Evolutionary conservation across 2,888 invertebrate species (phyloP), one percentile per base, ranked within the genome.

Genomic region (Ochropleura plecta): DNA sequence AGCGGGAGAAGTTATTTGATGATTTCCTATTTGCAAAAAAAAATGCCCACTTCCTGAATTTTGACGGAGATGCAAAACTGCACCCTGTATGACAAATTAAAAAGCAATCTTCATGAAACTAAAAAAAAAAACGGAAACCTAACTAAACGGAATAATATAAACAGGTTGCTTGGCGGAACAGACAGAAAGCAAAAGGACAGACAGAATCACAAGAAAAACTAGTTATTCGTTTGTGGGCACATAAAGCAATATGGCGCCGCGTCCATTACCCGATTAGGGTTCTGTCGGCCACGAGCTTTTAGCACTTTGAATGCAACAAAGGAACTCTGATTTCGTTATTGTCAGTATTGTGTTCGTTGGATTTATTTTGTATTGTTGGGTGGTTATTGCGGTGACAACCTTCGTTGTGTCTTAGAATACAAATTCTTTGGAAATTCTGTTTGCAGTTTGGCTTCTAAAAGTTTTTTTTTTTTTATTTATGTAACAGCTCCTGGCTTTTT

Each of bases 251-350:
- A 73, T 74, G 67, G 66, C 59, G 66, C 70, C 57, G 79, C 78
- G 78, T 87, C 89, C 89, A 89, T 89, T 89, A 88, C 83, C 53
- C 81, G 88, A 87, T 87, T 88, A 88, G 75, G 83, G 86, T 79
- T 76, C 80, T 83, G 76, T 73, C 70, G 68, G 82, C 67, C 73
- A 76, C 81, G 66, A 85, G 81, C 87, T 86, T 89, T 88, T 85
- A 85, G 82, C 88, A 87, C 87, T 82, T 84, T 83, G 81, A 80
- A 82, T 77, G 74, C 81, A 75, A 88, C 88, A 88, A 89, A 88
- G 82, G 82, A 86, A 77, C 76, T 64, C 70, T 88, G 86, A 88
- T 86, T 88, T 87, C 76, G 85, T 89, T 89, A 90, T 80, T 86
- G 83, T 80, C 76, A 77, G 82, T 81, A 76, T 79, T 84, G 79